Conservation (phyloP, 2,113 vertebrate species). For the Leucoraja erinaceus region DNA sequence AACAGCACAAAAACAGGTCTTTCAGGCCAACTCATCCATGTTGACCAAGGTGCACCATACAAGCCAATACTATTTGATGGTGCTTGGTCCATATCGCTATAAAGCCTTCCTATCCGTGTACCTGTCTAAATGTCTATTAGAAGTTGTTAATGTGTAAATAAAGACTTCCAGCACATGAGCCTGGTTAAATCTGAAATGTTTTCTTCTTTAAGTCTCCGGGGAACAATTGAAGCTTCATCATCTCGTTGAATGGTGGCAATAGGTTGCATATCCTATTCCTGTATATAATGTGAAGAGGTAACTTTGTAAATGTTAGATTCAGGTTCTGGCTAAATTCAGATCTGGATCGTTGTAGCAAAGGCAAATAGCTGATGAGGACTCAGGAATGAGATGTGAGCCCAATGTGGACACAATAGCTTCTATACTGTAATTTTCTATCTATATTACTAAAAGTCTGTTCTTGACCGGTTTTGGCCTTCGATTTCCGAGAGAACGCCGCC, state of each 20-base stretch:
- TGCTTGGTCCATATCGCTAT: too few relatives aligned
- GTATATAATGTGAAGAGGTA: not conserved
- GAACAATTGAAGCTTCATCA: not conserved
- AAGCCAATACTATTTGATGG: too few relatives aligned
- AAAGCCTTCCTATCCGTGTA: too few relatives aligned
- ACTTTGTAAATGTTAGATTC: slow-evolving; percentile 20
- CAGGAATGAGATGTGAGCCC: not conserved
- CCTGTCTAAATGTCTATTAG: too few relatives aligned
- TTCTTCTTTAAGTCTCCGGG: not conserved
- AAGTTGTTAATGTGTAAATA: too few relatives aligned
- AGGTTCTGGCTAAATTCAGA: not conserved
- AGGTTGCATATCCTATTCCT: not conserved
- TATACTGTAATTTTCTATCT: too few relatives aligned
- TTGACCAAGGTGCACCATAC: not conserved
- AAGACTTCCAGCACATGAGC: not conserved
- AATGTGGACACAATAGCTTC: too few relatives aligned
- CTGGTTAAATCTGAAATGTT: not conserved
- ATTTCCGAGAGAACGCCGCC: too few relatives aligned
- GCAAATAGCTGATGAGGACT: not conserved
- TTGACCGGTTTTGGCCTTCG: too few relatives aligned
- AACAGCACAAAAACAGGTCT: too few relatives aligned
- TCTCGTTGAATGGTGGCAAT: not conserved
- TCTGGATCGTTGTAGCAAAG: not conserved
- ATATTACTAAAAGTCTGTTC: too few relatives aligned
- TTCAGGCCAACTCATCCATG: not conserved